phyloP scores from a whole-genome alignment of 2,888 invertebrate species.

The Drosophila stalkeri region DNA sequence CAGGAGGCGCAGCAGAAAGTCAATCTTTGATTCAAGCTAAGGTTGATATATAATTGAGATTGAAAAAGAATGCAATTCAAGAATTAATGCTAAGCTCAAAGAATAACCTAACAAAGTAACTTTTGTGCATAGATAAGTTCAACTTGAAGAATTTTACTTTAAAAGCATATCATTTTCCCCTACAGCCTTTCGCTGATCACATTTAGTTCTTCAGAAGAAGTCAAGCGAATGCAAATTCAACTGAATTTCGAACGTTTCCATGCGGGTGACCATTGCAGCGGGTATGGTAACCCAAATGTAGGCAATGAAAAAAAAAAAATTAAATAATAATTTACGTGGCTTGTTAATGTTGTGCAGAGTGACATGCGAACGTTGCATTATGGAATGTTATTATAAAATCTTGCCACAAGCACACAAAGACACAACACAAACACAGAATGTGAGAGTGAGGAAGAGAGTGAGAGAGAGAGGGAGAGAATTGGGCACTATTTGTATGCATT shows the following conservation, averaged over 20 bases:
- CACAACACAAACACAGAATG: conserved; percentile 6
- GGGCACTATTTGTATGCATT: conserved; percentile 75
- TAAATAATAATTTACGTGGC: conserved; percentile 42
- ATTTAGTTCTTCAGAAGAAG: neutral
- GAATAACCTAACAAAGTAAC: neutral
- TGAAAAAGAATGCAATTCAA: neutral
- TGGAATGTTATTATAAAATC: conserved; percentile 79
- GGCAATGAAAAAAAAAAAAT: conserved; percentile 16
- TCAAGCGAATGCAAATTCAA: neutral
- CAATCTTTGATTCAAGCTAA: neutral
- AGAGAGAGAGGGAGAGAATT: conserved; percentile 4
- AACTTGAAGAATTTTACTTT: neutral
- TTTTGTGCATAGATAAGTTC: neutral
- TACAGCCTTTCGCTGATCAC: neutral
- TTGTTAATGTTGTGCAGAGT: conserved; percentile 56
- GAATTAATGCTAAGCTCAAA: neutral
- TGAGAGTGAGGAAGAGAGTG: neutral
- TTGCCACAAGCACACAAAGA: conserved; percentile 44
- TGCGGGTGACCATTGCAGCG: conserved; percentile 8
- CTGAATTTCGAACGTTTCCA: neutral
- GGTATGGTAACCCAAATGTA: neutral
- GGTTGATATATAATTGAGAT: neutral
- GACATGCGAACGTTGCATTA: conserved; percentile 80
- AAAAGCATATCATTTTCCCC: neutral
- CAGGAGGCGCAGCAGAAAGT: neutral